Evolutionary conservation across 92 coral and sea anemone species (phyloP).

Genomic region (Paramuricea clavata): DNA sequence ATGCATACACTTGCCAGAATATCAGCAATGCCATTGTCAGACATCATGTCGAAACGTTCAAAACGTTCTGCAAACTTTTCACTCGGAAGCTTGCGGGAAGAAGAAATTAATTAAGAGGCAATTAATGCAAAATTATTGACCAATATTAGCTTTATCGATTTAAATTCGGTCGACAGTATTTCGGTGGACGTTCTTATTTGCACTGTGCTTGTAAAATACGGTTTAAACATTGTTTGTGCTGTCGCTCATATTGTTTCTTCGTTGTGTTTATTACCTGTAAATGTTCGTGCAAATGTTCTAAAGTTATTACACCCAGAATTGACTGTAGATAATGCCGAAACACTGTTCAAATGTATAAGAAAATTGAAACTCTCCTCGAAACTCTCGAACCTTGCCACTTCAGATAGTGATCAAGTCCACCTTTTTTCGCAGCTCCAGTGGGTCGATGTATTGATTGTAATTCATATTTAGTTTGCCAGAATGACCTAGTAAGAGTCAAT

Average conservation of each 20-base stretch:
- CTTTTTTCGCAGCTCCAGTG: slow-evolving; percentile 47
- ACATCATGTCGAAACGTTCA: background rate
- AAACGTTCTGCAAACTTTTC: background rate
- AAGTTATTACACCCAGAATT: background rate
- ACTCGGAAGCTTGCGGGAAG: background rate
- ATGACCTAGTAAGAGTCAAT: slow-evolving; percentile 32
- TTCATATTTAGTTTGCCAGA: slow-evolving; percentile 12
- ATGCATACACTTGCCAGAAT: too few species aligned
- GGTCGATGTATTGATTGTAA: slow-evolving; percentile 20
- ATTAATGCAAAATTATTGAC: background rate
- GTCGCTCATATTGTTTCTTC: background rate
- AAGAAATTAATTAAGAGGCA: background rate
- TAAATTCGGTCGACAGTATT: slow-evolving; percentile 8
- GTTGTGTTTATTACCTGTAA: slow-evolving; percentile 1
- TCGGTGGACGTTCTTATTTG: slow-evolving; percentile 8
- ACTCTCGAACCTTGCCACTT: background rate
- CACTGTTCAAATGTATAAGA: background rate
- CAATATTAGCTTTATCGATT: background rate
- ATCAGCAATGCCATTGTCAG: too few species aligned
- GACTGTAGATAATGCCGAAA: background rate
- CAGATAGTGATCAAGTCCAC: background rate
- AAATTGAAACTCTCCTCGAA: background rate
- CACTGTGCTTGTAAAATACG: slow-evolving; percentile 17
- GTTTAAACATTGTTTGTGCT: slow-evolving; percentile 10
- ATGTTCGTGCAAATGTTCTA: slow-evolving; percentile 12